Evolutionary conservation across 1,140 invertebrate species (phyloP), one percentile per base, ranked within the genome.

Genomic region (Mamestra configurata): DNA sequence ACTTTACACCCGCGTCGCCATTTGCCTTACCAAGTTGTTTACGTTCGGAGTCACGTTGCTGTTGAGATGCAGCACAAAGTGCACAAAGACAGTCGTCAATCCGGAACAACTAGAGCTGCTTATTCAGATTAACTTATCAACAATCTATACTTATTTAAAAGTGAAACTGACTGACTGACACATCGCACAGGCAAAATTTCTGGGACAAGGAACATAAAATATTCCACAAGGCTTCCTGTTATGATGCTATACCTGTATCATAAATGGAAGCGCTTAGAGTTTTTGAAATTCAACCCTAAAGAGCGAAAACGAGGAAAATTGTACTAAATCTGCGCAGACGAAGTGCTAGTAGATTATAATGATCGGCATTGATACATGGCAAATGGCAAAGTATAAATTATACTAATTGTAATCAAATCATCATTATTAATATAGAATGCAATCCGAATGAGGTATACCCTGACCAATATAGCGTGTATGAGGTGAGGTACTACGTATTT

Each of bases 41-140:
- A 82, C 59, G 49, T 31, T 64, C 46, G 22, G 51, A 57, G 83
- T 84, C 83, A 84, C 80, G 80, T 84, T 80, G 57, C 55, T 77
- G 40, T 35, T 61, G 51, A 79, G 80, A 82, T 80, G 83, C 57
- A 46, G 37, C 35, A 15, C 31, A 46, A 57, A 57, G 24, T 49
- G 49, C 46, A 76, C 53, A 75, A 40, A 68, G 15, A 55, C 64
- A 78, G 15, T 55, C 24, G n/a, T 37, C 35, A 11, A 79, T 61
- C 66, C 66, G 77, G 77, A 59, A 70, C 76, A 43, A 57, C 18
- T 15, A 70, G 55, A 78, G 37, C 46, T 53, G 46, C 68, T 53
- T 71, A 71, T 8, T 71, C 40, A 40, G 61, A 22, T 24, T 70
- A 46, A 27, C 22, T n/a, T 4, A 8, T n/a, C 15, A 35, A 31